A percentile compares a stretch with the other conserved stretches of the same genome.
Evolutionary conservation across 2,113 vertebrate genomes (phyloP).

Genomic region (Pluvialis apricaria): DNA sequence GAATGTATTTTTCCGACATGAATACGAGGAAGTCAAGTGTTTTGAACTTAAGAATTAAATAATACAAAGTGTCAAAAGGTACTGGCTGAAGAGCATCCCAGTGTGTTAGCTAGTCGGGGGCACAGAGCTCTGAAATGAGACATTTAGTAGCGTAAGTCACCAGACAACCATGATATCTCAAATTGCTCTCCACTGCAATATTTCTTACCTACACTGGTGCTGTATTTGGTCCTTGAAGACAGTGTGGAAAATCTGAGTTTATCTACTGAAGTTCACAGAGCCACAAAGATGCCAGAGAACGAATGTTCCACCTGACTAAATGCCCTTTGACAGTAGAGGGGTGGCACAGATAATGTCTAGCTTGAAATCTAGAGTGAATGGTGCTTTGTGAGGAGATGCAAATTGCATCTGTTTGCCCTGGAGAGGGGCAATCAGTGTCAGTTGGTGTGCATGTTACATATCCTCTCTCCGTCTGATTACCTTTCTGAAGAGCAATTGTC

Average conservation of each 20-base stretch:
- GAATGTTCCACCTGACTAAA: neutral
- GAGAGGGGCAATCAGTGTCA: neutral
- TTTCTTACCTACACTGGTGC: neutral
- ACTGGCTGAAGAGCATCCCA: neutral
- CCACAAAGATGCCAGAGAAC: neutral
- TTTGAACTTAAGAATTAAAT: neutral
- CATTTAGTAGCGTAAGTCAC: neutral
- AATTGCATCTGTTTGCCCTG: neutral
- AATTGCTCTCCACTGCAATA: neutral
- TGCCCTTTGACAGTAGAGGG: neutral
- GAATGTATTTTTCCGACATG: neutral
- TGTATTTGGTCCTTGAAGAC: neutral
- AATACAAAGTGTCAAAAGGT: neutral
- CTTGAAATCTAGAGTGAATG: neutral
- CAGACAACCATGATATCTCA: neutral
- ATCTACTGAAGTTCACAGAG: neutral
- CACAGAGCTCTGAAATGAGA: neutral
- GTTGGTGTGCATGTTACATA: neutral
- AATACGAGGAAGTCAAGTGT: neutral
- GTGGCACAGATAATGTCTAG: neutral
- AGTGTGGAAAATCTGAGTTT: neutral
- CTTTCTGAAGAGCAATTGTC: neutral
- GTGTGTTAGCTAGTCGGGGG: neutral
- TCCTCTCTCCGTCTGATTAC: neutral
- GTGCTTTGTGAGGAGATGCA: neutral